Base-by-base conservation (phyloP, 2,888 invertebrate genomes). In the Griposia aprilina region DNA sequence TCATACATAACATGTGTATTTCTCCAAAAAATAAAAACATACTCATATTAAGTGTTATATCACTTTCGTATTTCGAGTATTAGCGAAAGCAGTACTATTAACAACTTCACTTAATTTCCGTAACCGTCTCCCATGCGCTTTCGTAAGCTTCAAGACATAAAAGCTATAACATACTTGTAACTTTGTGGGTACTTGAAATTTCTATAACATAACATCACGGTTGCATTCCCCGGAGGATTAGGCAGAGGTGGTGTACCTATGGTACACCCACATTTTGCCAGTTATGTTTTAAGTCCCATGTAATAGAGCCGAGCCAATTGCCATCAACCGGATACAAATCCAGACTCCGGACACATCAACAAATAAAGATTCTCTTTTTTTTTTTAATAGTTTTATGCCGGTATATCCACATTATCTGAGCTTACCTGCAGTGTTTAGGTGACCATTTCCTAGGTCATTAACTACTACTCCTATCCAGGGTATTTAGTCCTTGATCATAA, bases 31-130 rank as follows among this genome's bases (percentile, higher is more conserved):
- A 30, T n/a, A 20, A 62, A 62, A 81, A 60, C 48, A 66, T 6
- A 55, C 23, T 36, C 55, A 4, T 15, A 74, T 69, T 72, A 65
- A 69, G 71, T 68, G 59, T 85, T 85, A 74, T 74, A 68, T 74
- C 79, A 69, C 79, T 79, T 78, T 70, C 50, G 52, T 65, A 63
- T 65, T 67, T 82, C 48, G 30, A 50, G 48, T 79, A 68, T 74
- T 59, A 73, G 75, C 79, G 83, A 84, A 84, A 82, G 86, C 71
- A 59, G 68, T 57, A 55, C 71, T 67, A 70, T 82, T 62, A 82
- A 79, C 63, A 13, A 65, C 36, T 26, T 71, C n/a, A 55, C 50
- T 80, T 67, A 60, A 79, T 79, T 60, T 74, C 78, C 78, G 82
- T 82, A 48, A 68, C 0, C 57, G n/a, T 52, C 68, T 62, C 23